phyloP scores from a whole-genome alignment of 1,140 invertebrate genomes.

The Drosophila fuyamai region DNA sequence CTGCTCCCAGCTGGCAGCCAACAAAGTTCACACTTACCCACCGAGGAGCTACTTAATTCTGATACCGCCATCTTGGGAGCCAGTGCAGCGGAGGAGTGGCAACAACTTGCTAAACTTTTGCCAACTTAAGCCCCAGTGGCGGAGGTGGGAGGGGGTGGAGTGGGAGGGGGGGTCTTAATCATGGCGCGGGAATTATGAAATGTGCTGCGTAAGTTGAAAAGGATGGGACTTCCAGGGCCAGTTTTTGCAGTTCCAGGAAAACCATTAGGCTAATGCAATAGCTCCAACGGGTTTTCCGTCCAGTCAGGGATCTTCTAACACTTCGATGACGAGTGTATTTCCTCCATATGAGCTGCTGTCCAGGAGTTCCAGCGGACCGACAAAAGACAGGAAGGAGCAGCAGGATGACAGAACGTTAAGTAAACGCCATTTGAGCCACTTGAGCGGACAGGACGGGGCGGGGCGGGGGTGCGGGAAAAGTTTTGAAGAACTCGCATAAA shows the following conservation, averaged over 20 bases:
- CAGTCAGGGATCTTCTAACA: background rate
- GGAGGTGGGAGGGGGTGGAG: too few relatives aligned
- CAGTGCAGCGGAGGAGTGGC: constrained; percentile 16
- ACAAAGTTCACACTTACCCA: constrained; percentile 60
- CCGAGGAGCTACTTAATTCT: constrained; percentile 65
- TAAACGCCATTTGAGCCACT: constrained; percentile 72
- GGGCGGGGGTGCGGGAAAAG: constrained; percentile 23
- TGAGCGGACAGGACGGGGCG: constrained; percentile 6
- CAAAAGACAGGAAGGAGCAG: constrained; percentile 13
- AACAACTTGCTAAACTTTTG: constrained; percentile 58
- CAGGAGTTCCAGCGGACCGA: background rate
- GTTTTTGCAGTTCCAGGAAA: constrained; percentile 25
- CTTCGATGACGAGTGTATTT: constrained; percentile 13
- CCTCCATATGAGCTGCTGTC: background rate
- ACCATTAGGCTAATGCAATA: constrained; percentile 78
- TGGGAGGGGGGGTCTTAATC: constrained; percentile 48
- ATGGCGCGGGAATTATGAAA: constrained; percentile 80
- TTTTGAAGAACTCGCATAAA: constrained; percentile 83
- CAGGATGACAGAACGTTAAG: constrained; percentile 72
- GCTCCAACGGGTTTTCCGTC: background rate
- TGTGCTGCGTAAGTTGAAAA: constrained; percentile 68
- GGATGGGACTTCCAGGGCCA: constrained; percentile 8
- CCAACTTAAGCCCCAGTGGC: constrained; percentile 39
- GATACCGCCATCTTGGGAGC: constrained; percentile 44
- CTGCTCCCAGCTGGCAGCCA: constrained; percentile 35